These are phyloP conservation scores for Batillaria attramentaria DNA, from an alignment of 1,140 invertebrate genomes.

Conservation along the genomic window DNA sequence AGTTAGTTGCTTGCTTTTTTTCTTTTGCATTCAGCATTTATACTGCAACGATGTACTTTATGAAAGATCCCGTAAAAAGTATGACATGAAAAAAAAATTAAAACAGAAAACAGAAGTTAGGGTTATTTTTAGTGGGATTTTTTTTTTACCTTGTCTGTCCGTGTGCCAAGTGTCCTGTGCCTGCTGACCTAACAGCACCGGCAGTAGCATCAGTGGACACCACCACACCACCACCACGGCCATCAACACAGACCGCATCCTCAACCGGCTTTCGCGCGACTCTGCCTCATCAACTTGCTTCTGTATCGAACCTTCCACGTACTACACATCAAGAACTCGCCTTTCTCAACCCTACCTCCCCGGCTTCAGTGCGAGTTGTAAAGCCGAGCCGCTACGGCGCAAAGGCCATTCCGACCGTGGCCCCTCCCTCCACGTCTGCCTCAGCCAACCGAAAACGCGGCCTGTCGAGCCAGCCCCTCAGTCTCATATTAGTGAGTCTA, in stretches of 20 bases:
- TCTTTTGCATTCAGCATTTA: too few species aligned
- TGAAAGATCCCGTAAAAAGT: too few species aligned
- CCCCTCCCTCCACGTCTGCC: not conserved
- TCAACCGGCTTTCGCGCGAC: slow-evolving; percentile 16
- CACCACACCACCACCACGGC: slow-evolving; percentile 42
- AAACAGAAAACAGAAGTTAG: too few species aligned
- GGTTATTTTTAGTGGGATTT: too few species aligned
- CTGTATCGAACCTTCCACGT: not conserved
- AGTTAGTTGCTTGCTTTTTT: too few species aligned
- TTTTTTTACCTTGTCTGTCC: too few species aligned
- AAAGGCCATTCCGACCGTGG: not conserved
- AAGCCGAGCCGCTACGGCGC: not conserved
- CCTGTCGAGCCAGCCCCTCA: too few species aligned
- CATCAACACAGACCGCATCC: slow-evolving; percentile 41
- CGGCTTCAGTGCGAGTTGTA: not conserved
- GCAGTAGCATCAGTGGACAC: slow-evolving; percentile 33
- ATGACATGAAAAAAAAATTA: too few species aligned
- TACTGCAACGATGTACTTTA: too few species aligned
- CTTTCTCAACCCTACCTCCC: not conserved
- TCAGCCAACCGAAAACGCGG: too few species aligned
- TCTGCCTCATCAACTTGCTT: slow-evolving; percentile 7
- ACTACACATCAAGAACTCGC: slow-evolving; percentile 9
- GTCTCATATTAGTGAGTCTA: too few species aligned
- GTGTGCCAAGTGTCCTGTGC: slow-evolving; percentile 30
- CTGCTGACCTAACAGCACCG: slow-evolving; percentile 38